Evolutionary conservation across 1,140 invertebrate genomes (phyloP).

Genomic region (Oryctes rhinoceros): DNA sequence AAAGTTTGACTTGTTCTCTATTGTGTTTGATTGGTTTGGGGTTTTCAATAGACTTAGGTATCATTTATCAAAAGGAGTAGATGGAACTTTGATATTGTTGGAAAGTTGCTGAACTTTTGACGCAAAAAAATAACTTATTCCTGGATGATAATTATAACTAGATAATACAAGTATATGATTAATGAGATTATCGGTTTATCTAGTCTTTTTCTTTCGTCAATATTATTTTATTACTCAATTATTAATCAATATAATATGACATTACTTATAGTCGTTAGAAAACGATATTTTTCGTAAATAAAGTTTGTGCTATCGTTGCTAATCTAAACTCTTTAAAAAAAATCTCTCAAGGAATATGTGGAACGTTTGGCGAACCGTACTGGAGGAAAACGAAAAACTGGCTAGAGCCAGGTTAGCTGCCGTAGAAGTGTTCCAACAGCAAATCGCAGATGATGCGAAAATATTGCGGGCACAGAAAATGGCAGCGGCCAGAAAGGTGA

Average conservation of each 20-base stretch:
- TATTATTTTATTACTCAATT: not conserved
- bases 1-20: not conserved
- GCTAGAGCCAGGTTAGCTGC: conserved; percentile 89
- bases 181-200: not conserved
- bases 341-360: conserved; percentile 85
- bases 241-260: not conserved
- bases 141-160: not conserved
- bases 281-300: not conserved
- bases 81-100: not conserved
- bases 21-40: not conserved
- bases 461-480: conserved; percentile 83
- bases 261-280: not conserved
- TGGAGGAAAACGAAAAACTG: conserved; percentile 95
- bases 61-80: not conserved
- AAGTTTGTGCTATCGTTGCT: conserved; percentile 27
- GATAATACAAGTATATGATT: not conserved
- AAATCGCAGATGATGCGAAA: conserved; percentile 93
- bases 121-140: not conserved
- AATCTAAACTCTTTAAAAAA: not conserved
- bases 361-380: conserved; percentile 92
- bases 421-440: conserved; percentile 92
- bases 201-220: not conserved
- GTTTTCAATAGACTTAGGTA: not conserved
- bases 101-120: not conserved
- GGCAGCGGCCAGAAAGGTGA: conserved; percentile 86